Evolutionary conservation across 2,113 vertebrate genomes (phyloP).

Genomic region (Lagenorhynchus albirostris): DNA sequence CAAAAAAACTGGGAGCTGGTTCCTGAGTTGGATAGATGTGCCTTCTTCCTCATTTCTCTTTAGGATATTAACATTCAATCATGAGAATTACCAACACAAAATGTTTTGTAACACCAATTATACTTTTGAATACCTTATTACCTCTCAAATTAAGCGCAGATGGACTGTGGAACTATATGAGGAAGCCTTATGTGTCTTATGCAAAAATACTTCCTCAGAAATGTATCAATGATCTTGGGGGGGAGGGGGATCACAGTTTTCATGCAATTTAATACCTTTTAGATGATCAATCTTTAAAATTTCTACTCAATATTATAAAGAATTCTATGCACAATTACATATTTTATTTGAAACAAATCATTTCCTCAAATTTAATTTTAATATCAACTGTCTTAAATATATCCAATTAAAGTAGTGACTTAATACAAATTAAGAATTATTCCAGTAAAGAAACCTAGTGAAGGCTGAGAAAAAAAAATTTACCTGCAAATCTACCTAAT

Average conservation of each 20-base stretch:
- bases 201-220: constrained; percentile 28
- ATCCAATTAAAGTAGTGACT: constrained; percentile 5
- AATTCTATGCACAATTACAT: constrained; percentile 20
- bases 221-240: background rate
- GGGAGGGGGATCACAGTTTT: background rate
- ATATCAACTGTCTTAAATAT: constrained; percentile 35
- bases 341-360: constrained; percentile 35
- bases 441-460: background rate
- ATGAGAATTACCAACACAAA: constrained; percentile 23
- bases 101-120: constrained; percentile 37
- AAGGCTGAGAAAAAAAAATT: constrained; percentile 10
- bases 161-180: background rate
- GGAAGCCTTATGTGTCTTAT: background rate
- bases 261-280: background rate
- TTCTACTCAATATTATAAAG: constrained; percentile 17
- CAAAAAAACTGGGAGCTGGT: background rate
- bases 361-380: constrained; percentile 54
- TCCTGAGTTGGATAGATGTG: background rate
- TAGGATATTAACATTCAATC: constrained; percentile 37
- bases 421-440: constrained; percentile 42
- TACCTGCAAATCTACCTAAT: constrained; percentile 33
- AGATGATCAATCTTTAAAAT: background rate
- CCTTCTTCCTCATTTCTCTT: constrained; percentile 29
- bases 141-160: constrained; percentile 20
- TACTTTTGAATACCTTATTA: constrained; percentile 44